These are phyloP conservation scores for Tortrix viridana DNA, from an alignment of 2,888 invertebrate genomes.

Conservation along the genomic window DNA sequence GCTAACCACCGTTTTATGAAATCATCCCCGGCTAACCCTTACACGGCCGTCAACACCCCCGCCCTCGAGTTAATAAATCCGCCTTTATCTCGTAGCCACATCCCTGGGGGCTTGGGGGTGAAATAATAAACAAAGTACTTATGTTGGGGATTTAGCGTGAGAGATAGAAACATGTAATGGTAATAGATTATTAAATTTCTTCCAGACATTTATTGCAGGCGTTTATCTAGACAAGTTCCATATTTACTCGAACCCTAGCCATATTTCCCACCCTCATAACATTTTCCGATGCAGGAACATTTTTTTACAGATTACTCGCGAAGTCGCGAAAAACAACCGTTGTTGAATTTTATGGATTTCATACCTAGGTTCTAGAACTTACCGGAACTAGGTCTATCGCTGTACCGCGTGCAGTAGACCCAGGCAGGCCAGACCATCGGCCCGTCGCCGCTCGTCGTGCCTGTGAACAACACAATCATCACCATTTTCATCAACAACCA, in stretches of 20 bases:
- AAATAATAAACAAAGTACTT: no score
- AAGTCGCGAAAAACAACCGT: no score
- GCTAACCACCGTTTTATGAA: no score
- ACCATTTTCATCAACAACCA: neutral
- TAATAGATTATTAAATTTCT: no score
- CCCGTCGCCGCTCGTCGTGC: conserved; percentile 65
- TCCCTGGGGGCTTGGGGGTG: neutral
- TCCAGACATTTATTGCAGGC: neutral
- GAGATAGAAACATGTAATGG: no score
- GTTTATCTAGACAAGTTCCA: no score
- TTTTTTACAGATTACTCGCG: no score
- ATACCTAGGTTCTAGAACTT: conserved; percentile 54
- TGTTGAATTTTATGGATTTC: no score
- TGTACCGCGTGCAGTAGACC: conserved; percentile 99
- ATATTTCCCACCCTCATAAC: no score
- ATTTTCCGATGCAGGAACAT: no score
- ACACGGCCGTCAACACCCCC: conserved; percentile 4
- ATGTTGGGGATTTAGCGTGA: no score
- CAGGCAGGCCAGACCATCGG: conserved; percentile 95
- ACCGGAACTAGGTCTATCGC: conserved; percentile 95
- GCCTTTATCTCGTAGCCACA: conserved; percentile 1
- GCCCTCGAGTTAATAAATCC: conserved; percentile 10
- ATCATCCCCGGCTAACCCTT: neutral
- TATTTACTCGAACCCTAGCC: no score
- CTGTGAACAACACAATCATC: conserved; percentile 43